Evolutionary conservation across 2,113 vertebrate genomes (phyloP).

Genomic region (Danio rerio): GRCz12tu NC_133195.1:29571001-29571500

Average conservation of each 20-base stretch:
- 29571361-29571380: background rate
- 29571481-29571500: too few species aligned
- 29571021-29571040: background rate
- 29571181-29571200: conserved; percentile 43
- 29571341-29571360: background rate
- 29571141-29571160: conserved; percentile 55
- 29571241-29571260: conserved; percentile 26
- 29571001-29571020: background rate
- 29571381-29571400: background rate
- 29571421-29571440: too few species aligned
- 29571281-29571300: background rate
- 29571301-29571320: background rate
- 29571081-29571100: background rate
- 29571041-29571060: background rate
- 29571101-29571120: background rate
- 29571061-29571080: background rate
- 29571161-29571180: conserved; percentile 58
- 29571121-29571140: background rate
- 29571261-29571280: background rate
- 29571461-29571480: too few species aligned
- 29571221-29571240: conserved; percentile 25
- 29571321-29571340: background rate
- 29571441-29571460: background rate
- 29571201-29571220: conserved; percentile 42
- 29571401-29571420: too few species aligned